These are phyloP conservation scores for Nemapogon koenigi DNA, from an alignment of 2,888 invertebrate species.

Conservation along the genomic window DNA sequence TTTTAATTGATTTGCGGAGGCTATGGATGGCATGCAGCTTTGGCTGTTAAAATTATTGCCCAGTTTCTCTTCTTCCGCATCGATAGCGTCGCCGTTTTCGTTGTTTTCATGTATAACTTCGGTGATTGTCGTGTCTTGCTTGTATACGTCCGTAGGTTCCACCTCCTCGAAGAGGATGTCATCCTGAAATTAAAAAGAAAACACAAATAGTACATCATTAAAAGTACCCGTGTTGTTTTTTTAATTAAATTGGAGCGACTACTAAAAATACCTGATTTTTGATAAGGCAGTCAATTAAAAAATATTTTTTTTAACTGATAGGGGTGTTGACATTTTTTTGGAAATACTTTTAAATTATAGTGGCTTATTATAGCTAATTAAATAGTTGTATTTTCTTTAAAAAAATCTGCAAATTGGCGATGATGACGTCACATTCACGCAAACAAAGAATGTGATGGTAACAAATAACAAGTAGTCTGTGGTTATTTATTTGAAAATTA, in stretches of 20 bases:
- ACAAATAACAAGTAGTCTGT: too few relatives aligned
- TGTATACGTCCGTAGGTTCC: constrained; percentile 30
- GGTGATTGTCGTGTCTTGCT: not conserved
- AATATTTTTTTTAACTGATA: not conserved
- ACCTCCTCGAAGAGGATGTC: constrained; percentile 51
- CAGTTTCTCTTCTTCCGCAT: not conserved
- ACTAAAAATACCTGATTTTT: not conserved
- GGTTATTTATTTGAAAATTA: too few relatives aligned
- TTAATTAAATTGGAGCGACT: too few relatives aligned
- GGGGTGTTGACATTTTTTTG: not conserved
- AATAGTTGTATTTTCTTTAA: not conserved
- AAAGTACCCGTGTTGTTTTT: too few relatives aligned
- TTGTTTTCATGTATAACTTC: constrained; percentile 18
- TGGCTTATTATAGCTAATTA: not conserved
- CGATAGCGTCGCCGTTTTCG: constrained; percentile 20
- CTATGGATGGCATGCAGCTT: constrained; percentile 24
- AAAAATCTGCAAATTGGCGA: too few relatives aligned
- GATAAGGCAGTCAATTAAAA: not conserved
- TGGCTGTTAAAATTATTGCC: constrained; percentile 21
- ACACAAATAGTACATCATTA: too few relatives aligned
- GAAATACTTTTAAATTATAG: too few relatives aligned
- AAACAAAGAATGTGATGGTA: too few relatives aligned
- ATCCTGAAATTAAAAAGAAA: constrained; percentile 41
- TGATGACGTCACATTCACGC: too few relatives aligned
- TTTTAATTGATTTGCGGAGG: constrained; percentile 26